phyloP scores from a whole-genome alignment of 2,888 invertebrate species.

The Dione juno region DNA sequence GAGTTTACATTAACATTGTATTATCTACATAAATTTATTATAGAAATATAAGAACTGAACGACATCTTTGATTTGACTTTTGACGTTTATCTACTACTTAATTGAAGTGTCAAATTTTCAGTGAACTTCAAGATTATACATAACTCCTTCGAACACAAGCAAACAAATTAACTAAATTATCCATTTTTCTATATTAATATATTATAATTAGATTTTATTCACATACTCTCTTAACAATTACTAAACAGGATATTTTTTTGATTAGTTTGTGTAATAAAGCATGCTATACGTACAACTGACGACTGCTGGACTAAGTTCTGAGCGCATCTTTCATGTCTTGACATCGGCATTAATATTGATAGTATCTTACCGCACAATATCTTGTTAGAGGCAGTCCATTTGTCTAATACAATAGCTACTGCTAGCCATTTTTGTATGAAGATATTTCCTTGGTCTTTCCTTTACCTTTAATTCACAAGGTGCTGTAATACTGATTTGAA shows the following conservation, averaged over 20 bases:
- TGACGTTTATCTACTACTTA: constrained; percentile 4
- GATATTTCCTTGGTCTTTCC: not conserved
- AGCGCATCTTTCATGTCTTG: constrained; percentile 23
- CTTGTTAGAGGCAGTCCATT: not conserved
- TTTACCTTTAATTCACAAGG: not conserved
- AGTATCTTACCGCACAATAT: constrained; percentile 13
- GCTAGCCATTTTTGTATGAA: not conserved
- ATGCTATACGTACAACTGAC: constrained; percentile 21
- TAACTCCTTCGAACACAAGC: too few relatives aligned
- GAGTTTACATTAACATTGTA: too few relatives aligned
- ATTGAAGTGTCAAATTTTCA: not conserved
- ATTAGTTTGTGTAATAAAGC: not conserved
- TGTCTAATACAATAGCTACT: not conserved
- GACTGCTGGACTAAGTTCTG: constrained; percentile 13
- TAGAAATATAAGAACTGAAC: not conserved
- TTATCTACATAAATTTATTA: too few relatives aligned
- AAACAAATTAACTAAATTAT: too few relatives aligned
- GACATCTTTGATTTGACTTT: not conserved
- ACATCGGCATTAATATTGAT: constrained; percentile 20
- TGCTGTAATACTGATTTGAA: not conserved
- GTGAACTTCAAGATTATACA: not conserved
- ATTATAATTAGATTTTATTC: too few relatives aligned
- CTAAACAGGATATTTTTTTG: too few relatives aligned
- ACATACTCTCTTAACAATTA: too few relatives aligned
- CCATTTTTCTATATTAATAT: too few relatives aligned